A percentile compares a stretch with the other conserved stretches of the same genome.
Conservation (phyloP, 53 echinoderm and acorn worm species). For the Paracentrotus lividus region DNA sequence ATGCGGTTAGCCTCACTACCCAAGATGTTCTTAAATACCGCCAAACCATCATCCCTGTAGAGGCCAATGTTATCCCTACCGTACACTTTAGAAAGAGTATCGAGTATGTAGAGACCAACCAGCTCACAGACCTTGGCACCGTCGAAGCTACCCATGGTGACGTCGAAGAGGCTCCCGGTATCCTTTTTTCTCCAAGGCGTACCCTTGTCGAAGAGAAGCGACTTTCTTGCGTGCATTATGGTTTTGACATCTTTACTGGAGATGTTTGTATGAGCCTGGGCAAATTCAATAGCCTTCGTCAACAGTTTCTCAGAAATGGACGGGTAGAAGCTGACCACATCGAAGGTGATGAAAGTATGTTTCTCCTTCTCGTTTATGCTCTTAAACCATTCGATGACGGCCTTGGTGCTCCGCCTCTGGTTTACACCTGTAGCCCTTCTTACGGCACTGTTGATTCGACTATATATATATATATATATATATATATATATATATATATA, state of each 20-base stretch:
- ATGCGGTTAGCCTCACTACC: conserved; percentile 35
- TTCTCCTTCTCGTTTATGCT: conserved; percentile 45
- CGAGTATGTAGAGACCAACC: conserved; percentile 60
- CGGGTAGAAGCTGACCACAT: conserved; percentile 64
- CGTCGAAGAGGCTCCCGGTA: conserved; percentile 28
- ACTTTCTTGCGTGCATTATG: conserved; percentile 66
- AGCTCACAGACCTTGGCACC: conserved; percentile 67
- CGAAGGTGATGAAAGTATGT: conserved; percentile 65
- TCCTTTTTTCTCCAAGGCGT: conserved; percentile 58
- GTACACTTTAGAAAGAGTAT: conserved; percentile 6
- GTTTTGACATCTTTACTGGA: background rate
- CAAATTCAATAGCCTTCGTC: conserved; percentile 41
- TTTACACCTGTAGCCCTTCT: conserved; percentile 42
- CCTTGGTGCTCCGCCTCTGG: conserved; percentile 59
- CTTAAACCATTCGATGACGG: conserved; percentile 68
- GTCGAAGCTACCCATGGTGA: conserved; percentile 71
- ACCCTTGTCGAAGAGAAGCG: conserved; percentile 60
- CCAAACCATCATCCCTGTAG: conserved; percentile 71
- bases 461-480: no score
- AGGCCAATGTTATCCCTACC: conserved; percentile 46
- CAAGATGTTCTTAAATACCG: conserved; percentile 38
- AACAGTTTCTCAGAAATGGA: conserved; percentile 67
- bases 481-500: no score
- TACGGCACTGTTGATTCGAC: conserved; percentile 62
- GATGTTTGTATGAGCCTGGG: conserved; percentile 53